Base-by-base conservation (phyloP, 2,888 invertebrate species). In the Leptopilina drosophilae region DNA sequence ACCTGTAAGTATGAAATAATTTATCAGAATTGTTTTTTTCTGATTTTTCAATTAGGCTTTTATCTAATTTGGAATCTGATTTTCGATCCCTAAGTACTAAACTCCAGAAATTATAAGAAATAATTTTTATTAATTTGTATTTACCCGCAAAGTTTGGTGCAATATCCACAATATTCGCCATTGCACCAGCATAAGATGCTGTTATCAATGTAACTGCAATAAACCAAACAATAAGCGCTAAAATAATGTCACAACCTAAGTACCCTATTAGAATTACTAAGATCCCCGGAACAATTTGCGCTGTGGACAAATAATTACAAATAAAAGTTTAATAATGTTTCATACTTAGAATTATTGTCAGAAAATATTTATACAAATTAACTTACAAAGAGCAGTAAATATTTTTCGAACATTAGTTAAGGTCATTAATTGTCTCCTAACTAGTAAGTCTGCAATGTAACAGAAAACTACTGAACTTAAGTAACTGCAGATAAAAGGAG, bases 151-250 rank as follows among this genome's bases (percentile, higher is more conserved):
- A 94, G 92, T 96, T 95, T n/a, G 96, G 96, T 0, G 96, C 95
- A 80, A 96, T 95, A 89, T 96, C 96, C 15, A 96, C 95, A 82
- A 96, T 94, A 87, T 94, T 96, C 0, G 95, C 95, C 95, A 96
- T 95, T 5, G 95, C 95, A 59, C 95, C 95, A 5, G 95, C 95
- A 88, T 95, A 95, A 0, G 95, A 94, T 12, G 95, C 95, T 26
- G 95, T 95, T 85, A 95, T 95, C 80, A 95, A 92, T 12, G 95
- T 95, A 5, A 95, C 95, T 40, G 95, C 95, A 79, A 94, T 90
- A 89, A 95, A 95, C 95, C 95, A 95, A 20, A 95, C 92, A 59
- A 94, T 90, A 83, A 95, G 90, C 64, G 94, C 94, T 76, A 94
- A 86, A 40, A 91, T 88, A 77, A 95, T 93, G 88, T 94, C 92